Base-by-base conservation (phyloP, 2,888 invertebrate species). In the Cancer borealis region DNA sequence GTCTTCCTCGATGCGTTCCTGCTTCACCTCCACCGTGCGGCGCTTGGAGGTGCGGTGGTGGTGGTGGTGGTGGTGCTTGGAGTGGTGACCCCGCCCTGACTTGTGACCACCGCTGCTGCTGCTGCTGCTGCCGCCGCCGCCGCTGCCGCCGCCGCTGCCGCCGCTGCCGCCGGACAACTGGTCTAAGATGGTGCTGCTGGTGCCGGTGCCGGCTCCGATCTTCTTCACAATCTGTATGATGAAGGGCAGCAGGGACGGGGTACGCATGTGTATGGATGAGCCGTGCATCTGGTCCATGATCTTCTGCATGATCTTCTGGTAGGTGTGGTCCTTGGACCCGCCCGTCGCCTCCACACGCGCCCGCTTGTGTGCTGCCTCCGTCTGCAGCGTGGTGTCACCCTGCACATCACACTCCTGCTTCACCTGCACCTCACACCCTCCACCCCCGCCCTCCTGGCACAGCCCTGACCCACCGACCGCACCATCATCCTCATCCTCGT, bases 241-340 rank as follows among this genome's bases (percentile, higher is more conserved):
- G 39, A 93, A 92, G 10, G 95, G 95, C 10, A 94, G 94, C 39
- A 95, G 79, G 17, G 91, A 88, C 1, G 95, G 95, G 46, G 91
- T 92, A 6, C 88, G 93, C 26, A 93, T 26, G 73, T 95, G 91
- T n/a, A 94, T 46, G 54, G 90, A 91, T 46, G 95, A 95, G 26
- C 66, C 88, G n/a, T 92, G 88, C 95, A 95, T 88, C 88, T 94
- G 94, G 46, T 95, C 95, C 93, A 93, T 95, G 39, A 95, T 92
- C 84, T 95, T 95, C 30, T 95, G 91, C 95, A 95, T 84, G 47
- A 95, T 93, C 87, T 91, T 91, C 54, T 95, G 95, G 91, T 95
- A 93, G 6, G 93, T 93, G 60, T 95, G 95, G 39, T 95, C 95
- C n/a, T 92, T 39, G 21, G n/a, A 73, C 17, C 95, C 93, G 39